These are phyloP conservation scores for Atrichornis clamosus DNA, from an alignment of 2,113 vertebrate genomes.

Conservation along the genomic window DNA sequence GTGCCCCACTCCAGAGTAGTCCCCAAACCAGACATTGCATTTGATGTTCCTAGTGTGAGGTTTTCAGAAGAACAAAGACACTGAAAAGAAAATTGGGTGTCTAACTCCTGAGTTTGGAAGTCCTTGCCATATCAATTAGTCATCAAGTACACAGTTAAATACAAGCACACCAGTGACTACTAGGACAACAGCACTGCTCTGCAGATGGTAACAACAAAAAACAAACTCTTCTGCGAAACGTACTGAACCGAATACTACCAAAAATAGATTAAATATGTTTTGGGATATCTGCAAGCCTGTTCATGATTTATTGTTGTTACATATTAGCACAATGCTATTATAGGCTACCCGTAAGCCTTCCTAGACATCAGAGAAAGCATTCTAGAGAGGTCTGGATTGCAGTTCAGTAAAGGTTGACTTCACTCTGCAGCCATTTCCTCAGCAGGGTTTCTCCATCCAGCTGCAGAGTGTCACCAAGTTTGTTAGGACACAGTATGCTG, in stretches of 20 bases:
- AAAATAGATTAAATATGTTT: background rate
- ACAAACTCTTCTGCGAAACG: background rate
- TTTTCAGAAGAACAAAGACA: background rate
- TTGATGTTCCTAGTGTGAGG: rapidly evolving
- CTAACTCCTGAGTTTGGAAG: background rate
- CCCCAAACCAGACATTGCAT: background rate
- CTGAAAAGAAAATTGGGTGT: background rate
- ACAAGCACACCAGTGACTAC: background rate
- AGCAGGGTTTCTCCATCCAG: background rate
- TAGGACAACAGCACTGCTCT: background rate
- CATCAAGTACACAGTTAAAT: background rate
- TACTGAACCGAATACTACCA: background rate
- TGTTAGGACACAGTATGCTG: background rate
- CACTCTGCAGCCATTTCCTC: background rate
- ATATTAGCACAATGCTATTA: background rate
- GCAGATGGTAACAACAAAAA: background rate
- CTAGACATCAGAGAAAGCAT: background rate
- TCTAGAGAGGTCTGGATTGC: background rate
- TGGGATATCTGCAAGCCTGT: background rate
- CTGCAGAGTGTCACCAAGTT: background rate
- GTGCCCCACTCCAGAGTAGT: background rate
- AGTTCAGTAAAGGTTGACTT: background rate
- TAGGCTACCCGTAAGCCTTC: background rate
- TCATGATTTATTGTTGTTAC: background rate
- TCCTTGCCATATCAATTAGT: background rate